Conservation (phyloP, 2,113 vertebrate species). For the Climacteris rufus region DNA sequence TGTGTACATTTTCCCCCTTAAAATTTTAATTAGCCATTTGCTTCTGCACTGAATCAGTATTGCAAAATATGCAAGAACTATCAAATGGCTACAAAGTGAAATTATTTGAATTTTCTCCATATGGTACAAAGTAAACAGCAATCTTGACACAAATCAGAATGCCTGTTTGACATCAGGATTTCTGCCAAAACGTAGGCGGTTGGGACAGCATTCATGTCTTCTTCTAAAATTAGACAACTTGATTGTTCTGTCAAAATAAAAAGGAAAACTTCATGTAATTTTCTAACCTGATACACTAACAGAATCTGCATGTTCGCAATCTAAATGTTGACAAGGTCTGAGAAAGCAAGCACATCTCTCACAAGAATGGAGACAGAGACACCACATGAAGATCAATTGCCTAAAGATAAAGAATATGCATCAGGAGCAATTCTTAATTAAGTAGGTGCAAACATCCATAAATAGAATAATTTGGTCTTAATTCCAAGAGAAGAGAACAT, state of each 20-base stretch:
- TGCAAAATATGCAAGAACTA: neutral
- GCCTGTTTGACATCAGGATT: conserved; percentile 12
- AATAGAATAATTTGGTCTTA: neutral
- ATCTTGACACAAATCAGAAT: conserved; percentile 1
- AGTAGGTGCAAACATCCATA: neutral
- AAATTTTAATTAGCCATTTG: neutral
- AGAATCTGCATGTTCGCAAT: neutral
- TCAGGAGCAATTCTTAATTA: neutral
- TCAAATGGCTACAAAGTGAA: neutral
- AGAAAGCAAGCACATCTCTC: neutral
- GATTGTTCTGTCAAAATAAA: conserved; percentile 30
- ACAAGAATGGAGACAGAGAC: neutral
- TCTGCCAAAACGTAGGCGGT: conserved; percentile 1
- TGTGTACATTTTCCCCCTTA: neutral
- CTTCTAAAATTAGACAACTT: conserved; percentile 12
- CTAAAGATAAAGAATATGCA: neutral
- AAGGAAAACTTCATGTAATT: neutral
- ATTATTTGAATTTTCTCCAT: conserved; percentile 5
- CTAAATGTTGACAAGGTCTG: neutral
- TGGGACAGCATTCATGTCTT: neutral
- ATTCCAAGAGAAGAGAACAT: neutral
- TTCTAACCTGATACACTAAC: neutral
- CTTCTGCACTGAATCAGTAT: neutral
- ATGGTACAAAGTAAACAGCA: conserved; percentile 1
- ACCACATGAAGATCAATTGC: neutral